Base-by-base conservation (phyloP, 2,797 vertebrate genomes). In the Pipistrellus pipistrellus region DNA sequence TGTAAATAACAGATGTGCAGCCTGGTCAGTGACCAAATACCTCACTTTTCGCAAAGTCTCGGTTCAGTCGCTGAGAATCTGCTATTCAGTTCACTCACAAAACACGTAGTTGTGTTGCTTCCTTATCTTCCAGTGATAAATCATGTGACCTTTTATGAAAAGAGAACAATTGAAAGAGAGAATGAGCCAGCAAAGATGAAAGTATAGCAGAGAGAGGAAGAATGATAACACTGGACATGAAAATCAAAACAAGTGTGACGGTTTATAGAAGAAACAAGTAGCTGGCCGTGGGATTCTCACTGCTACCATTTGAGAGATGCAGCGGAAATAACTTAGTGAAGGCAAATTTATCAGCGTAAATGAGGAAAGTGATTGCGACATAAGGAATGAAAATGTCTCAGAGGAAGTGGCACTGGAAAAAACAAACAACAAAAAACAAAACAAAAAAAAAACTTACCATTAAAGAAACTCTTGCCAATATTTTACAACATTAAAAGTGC, bases 171-270 rank as follows among this genome's bases (percentile, higher is more conserved):
- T 48, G 17, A 80, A 83, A 55, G 46, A 78, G 20, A 55, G 57
- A 75, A 8, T 46, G 57, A 21, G 20, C 55, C 55, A 48, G 17
- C 32, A 55, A 80, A 90, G 44, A 62, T 48, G 46, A 69, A 85
- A 85, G 9, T n/a, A 55, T 7, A 87, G 18, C 32, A 87, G 82
- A 90, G 53, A 90, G 89, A 87, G 9, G n/a, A 76, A 57, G 64
- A 80, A 71, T 44, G 59, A 25, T 44, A 38, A 38, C 14, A 6
- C 15, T 38, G 62, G 57, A 82, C 81, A 41, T 48, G 30, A 81
- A 68, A 68, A 57, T 78, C 46, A 84, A 76, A 80, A 44, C 55
- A 46, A 35, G 8, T 9, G 2, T 51, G 35, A 14, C 46, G 17
- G 23, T 84, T 88, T 77, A 53, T 21, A 30, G 57, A 76, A 73